Evolutionary conservation across 2,888 invertebrate species (phyloP).

Genomic region (Rotaria magnacalcarata): DNA sequence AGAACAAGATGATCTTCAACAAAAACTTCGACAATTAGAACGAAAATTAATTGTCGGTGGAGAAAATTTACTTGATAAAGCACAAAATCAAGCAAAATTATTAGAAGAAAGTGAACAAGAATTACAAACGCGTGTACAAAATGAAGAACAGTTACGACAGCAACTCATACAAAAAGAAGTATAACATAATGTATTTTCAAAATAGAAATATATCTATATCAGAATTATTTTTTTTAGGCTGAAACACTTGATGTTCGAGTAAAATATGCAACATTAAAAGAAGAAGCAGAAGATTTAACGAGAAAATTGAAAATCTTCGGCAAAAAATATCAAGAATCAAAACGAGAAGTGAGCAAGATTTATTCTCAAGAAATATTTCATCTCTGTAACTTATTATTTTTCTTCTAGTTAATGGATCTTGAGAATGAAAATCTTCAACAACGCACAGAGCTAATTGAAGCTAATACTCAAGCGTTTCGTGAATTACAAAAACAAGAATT

Average conservation of each 20-base stretch:
- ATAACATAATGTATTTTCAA: too few relatives aligned
- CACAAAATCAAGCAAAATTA: slow-evolving; percentile 82
- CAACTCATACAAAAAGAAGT: slow-evolving; percentile 45
- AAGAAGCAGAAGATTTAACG: slow-evolving; percentile 84
- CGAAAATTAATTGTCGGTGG: slow-evolving; percentile 78
- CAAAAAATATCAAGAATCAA: slow-evolving; percentile 51
- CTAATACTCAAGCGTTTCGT: neutral
- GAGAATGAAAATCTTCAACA: neutral
- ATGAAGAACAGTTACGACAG: slow-evolving; percentile 34
- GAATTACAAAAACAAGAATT: slow-evolving; percentile 39
- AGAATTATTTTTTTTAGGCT: slow-evolving; percentile 63
- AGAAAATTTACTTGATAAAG: slow-evolving; percentile 92
- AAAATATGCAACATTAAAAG: slow-evolving; percentile 85
- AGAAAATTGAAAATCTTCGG: slow-evolving; percentile 85
- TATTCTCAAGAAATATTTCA: neutral
- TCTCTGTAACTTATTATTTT: neutral
- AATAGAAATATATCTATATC: too few relatives aligned
- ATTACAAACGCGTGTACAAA: slow-evolving; percentile 51
- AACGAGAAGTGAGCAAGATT: neutral
- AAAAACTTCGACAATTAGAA: slow-evolving; percentile 66
- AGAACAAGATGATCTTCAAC: slow-evolving; percentile 76
- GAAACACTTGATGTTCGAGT: slow-evolving; percentile 88
- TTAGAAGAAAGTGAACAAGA: slow-evolving; percentile 71
- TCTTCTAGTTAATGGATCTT: neutral
- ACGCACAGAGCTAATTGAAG: slow-evolving; percentile 26